Conservation (phyloP, 64 coral and sea anemone species). For the Montipora sp. region DNA sequence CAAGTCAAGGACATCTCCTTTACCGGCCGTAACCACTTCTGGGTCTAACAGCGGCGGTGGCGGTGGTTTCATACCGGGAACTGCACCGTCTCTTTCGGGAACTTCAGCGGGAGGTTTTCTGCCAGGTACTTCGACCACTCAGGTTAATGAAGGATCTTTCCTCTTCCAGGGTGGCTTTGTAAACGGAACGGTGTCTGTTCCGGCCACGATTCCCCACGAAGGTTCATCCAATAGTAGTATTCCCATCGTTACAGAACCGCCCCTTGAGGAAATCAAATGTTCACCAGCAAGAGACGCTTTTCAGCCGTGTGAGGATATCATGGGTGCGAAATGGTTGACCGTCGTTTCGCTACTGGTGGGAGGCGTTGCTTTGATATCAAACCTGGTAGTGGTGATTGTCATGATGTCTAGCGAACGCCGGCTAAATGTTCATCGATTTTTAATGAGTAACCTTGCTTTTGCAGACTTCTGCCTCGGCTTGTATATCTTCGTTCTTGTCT, state of each 20-base stretch:
- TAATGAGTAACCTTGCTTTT: slow-evolving; percentile 94
- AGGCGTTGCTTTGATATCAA: slow-evolving; percentile 70
- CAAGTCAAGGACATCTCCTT: neutral
- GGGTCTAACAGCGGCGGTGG: neutral
- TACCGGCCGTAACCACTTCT: neutral
- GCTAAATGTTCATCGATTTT: slow-evolving; percentile 88
- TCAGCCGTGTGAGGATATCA: slow-evolving; percentile 96
- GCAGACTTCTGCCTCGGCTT: slow-evolving; percentile 94
- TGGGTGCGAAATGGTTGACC: slow-evolving; percentile 89
- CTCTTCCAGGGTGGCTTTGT: slow-evolving; percentile 1
- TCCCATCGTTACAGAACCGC: slow-evolving; percentile 9
- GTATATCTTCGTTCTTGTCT: slow-evolving; percentile 83
- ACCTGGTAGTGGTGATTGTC: slow-evolving; percentile 78
- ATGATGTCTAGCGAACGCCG: slow-evolving; percentile 75
- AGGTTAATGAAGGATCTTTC: neutral
- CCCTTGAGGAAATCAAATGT: slow-evolving; percentile 47
- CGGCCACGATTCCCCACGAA: slow-evolving; percentile 23
- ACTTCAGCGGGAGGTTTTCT: neutral
- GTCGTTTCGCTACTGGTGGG: slow-evolving; percentile 78
- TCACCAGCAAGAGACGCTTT: slow-evolving; percentile 75
- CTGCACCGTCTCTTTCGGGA: too few species aligned
- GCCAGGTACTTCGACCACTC: slow-evolving; percentile 18
- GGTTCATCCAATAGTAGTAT: slow-evolving; percentile 28
- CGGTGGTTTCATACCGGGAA: too few species aligned
- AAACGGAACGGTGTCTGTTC: neutral